Conservation (phyloP, 2,797 vertebrate genomes). For the Pantherophis vulpinus region DNA sequence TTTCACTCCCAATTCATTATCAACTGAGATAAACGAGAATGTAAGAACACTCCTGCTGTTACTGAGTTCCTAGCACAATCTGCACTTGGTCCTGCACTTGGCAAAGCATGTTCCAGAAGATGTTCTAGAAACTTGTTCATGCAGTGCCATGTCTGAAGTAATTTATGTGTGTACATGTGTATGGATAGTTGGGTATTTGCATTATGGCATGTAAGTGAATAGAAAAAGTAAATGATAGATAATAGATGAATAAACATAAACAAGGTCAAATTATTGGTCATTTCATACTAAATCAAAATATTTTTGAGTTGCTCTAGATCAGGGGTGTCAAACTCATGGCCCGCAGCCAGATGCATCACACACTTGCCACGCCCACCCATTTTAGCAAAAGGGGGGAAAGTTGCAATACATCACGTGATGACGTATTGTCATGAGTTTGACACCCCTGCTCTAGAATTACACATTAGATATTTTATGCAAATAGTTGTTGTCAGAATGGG, state of each 20-base stretch:
- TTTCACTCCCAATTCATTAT: neutral
- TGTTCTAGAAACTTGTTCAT: neutral
- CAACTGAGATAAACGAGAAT: neutral
- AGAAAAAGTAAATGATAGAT: neutral
- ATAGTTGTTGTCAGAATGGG: neutral
- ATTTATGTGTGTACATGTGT: neutral
- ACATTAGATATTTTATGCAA: neutral
- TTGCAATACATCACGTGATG: no score
- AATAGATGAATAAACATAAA: neutral
- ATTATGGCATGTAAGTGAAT: neutral
- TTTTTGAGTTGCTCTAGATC: neutral
- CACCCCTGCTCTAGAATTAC: neutral
- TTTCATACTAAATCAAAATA: neutral
- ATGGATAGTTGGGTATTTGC: neutral
- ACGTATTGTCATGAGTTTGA: no score
- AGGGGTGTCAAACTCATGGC: no score
- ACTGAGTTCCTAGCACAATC: neutral
- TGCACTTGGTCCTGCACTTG: neutral
- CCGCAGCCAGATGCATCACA: no score
- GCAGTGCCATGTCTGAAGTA: neutral
- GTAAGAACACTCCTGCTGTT: neutral
- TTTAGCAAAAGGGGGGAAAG: no score
- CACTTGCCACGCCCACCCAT: no score
- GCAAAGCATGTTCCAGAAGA: neutral
- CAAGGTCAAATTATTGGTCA: neutral